A percentile compares a stretch with the other conserved stretches of the same genome.
Evolutionary conservation across 2,797 vertebrate species (phyloP).

Genomic region (Clarias laeviceps): DNA sequence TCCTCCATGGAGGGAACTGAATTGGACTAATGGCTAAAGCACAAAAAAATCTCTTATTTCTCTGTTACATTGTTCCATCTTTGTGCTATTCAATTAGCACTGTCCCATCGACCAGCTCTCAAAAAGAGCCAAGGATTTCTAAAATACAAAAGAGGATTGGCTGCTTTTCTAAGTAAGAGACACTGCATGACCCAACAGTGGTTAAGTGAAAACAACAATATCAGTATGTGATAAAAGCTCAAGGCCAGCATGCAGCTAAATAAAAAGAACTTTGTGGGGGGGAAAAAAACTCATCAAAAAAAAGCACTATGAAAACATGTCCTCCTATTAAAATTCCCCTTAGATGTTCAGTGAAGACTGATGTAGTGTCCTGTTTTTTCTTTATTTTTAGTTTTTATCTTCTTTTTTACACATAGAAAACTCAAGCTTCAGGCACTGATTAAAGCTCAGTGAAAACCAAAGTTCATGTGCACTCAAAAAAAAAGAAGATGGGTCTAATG

Average conservation of each 20-base stretch:
- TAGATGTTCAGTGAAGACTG: constrained; percentile 46
- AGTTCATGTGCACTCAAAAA: constrained; percentile 45
- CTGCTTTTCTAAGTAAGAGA: constrained; percentile 37
- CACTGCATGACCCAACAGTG: constrained; percentile 39
- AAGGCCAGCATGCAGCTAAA: constrained; percentile 31
- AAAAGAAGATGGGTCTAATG: constrained; percentile 34
- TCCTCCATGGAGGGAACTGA: not conserved
- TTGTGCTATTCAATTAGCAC: constrained; percentile 47
- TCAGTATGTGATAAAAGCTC: constrained; percentile 53
- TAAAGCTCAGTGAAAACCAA: constrained; percentile 45
- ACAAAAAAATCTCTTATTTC: constrained; percentile 12
- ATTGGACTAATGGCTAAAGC: constrained; percentile 42
- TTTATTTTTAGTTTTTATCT: not conserved
- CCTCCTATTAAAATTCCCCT: constrained; percentile 54
- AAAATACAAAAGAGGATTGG: constrained; percentile 17
- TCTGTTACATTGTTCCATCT: constrained; percentile 44
- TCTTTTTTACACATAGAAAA: constrained; percentile 6
- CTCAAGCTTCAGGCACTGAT: constrained; percentile 43
- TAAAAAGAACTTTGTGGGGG: constrained; percentile 36
- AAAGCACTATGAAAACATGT: constrained; percentile 51
- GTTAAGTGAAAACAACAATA: constrained; percentile 46
- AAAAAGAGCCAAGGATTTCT: constrained; percentile 43
- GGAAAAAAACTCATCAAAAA: no score
- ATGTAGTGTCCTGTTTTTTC: constrained; percentile 38
- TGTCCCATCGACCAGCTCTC: constrained; percentile 47